These are phyloP conservation scores for Leucopsar rothschildi DNA, from an alignment of 2,113 vertebrate species.

Conservation along the genomic window DNA sequence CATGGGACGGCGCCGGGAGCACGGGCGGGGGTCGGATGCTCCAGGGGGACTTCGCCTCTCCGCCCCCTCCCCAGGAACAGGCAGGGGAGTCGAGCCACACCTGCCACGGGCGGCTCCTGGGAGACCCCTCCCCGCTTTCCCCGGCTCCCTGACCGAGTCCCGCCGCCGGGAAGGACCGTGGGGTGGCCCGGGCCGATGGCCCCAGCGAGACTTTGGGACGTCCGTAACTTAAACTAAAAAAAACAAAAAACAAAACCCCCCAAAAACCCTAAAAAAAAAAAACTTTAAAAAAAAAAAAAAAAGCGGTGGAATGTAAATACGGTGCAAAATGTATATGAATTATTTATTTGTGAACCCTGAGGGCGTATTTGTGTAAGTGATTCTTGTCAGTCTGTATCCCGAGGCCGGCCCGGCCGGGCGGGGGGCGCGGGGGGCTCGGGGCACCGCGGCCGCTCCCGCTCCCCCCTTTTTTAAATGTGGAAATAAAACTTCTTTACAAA, in stretches of 20 bases:
- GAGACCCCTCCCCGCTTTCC: background rate
- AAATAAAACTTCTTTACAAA: constrained; percentile 96
- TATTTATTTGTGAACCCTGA: constrained; percentile 87
- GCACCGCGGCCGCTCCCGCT: constrained; percentile 25
- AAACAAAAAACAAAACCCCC: no score
- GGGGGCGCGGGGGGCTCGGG: constrained; percentile 45
- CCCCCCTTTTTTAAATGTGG: constrained; percentile 90
- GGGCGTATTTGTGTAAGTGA: constrained; percentile 84
- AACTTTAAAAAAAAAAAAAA: no score
- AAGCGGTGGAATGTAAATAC: constrained; percentile 74
- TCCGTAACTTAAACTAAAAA: background rate
- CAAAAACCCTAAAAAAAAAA: no score
- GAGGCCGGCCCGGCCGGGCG: constrained; percentile 51
- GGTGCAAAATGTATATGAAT: constrained; percentile 92
- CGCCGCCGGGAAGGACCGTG: background rate
- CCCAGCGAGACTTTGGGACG: background rate
- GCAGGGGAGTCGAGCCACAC: no score
- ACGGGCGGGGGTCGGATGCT: no score
- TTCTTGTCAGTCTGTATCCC: constrained; percentile 83
- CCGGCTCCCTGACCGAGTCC: background rate
- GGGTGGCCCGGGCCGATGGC: background rate
- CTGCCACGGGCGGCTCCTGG: no score
- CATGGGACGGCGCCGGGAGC: no score
- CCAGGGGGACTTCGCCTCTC: no score
- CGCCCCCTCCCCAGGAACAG: no score